A percentile compares a stretch with the other conserved stretches of the same genome.
Conservation (phyloP, 2,888 invertebrate species). For the Acanthoscelides obtectus region DNA sequence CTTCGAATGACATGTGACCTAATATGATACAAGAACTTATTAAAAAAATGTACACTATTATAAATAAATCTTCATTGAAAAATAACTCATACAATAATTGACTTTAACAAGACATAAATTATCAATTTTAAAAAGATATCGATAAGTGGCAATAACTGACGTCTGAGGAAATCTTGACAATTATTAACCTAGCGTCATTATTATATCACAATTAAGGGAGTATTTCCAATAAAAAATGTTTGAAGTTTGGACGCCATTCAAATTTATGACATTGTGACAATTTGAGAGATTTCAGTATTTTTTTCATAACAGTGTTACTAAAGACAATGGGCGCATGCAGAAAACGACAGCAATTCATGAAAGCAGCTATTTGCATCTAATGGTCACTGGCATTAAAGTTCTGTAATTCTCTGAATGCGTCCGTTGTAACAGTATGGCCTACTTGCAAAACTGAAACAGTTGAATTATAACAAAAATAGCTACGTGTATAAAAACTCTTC, state of each 20-base stretch:
- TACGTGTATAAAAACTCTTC: neutral
- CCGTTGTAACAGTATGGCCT: neutral
- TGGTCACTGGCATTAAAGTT: no score
- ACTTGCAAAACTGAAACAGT: neutral
- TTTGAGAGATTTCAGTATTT: no score
- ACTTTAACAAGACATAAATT: constrained; percentile 48
- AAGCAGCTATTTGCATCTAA: no score
- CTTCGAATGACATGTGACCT: no score
- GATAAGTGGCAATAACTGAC: neutral
- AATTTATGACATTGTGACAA: no score
- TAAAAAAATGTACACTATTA: no score
- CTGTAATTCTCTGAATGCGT: no score
- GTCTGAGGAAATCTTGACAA: neutral
- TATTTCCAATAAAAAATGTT: neutral
- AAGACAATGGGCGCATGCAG: no score
- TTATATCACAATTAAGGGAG: neutral
- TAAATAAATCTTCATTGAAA: constrained; percentile 43
- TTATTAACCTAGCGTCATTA: neutral
- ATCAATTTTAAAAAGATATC: constrained; percentile 28
- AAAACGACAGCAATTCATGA: no score
- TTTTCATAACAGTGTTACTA: no score
- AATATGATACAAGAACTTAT: no score
- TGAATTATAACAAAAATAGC: neutral
- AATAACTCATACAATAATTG: constrained; percentile 48
- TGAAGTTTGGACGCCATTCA: neutral